Conservation (phyloP, 2,113 vertebrate species). For the Dissostichus mawsoni region DNA sequence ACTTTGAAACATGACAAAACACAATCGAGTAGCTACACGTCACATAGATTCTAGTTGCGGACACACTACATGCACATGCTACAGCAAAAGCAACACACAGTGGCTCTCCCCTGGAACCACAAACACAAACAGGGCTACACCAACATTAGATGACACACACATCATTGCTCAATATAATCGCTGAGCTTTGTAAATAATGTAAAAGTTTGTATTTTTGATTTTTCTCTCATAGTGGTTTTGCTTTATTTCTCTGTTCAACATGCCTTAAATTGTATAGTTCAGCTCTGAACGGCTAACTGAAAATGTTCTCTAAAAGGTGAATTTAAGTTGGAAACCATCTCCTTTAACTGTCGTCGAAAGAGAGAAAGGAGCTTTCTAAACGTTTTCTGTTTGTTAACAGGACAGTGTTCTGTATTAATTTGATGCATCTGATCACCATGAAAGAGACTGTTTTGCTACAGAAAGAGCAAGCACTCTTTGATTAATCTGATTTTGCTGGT, state of each 20-base stretch:
- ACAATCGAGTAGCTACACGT: constrained; percentile 48
- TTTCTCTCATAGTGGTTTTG: constrained; percentile 66
- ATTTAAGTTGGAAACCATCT: constrained; percentile 65
- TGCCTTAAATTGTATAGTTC: constrained; percentile 86
- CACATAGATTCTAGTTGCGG: constrained; percentile 56
- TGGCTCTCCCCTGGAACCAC: constrained; percentile 58
- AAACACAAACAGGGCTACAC: constrained; percentile 45
- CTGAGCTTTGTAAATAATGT: constrained; percentile 82
- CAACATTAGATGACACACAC: constrained; percentile 30
- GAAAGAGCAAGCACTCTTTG: constrained; percentile 36
- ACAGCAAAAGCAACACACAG: constrained; percentile 22
- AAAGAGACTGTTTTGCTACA: constrained; percentile 52
- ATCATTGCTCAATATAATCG: constrained; percentile 61
- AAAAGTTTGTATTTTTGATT: constrained; percentile 65
- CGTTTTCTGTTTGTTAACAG: constrained; percentile 38
- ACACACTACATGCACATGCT: constrained; percentile 69
- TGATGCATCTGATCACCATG: constrained; percentile 39
- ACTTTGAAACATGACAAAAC: constrained; percentile 49
- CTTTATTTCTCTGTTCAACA: constrained; percentile 77
- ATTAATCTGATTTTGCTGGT: constrained; percentile 60
- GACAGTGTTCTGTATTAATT: constrained; percentile 36
- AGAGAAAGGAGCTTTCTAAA: constrained; percentile 24
- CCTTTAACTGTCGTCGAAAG: constrained; percentile 33
- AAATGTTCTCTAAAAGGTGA: constrained; percentile 48
- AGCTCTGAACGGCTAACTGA: constrained; percentile 67